A percentile compares a stretch with the other conserved stretches of the same genome.
Conservation (phyloP, 2,113 vertebrate species). For the Erpornis zantholeuca region DNA sequence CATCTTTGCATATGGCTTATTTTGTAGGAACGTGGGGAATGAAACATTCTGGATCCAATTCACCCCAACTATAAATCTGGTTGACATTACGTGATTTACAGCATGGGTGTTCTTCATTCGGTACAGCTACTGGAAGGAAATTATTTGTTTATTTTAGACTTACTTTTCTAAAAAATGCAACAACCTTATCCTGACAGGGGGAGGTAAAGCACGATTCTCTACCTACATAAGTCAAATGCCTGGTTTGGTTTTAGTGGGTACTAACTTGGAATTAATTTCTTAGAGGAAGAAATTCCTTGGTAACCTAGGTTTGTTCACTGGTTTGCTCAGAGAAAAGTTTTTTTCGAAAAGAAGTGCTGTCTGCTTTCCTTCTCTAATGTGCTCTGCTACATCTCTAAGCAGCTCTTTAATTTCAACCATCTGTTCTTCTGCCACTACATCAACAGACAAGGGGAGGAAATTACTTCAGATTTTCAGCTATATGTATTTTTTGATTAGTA, state of each 20-base stretch:
- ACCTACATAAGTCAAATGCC: neutral
- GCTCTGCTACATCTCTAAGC: neutral
- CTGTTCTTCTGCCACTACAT: conserved; percentile 15
- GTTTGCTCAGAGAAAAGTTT: neutral
- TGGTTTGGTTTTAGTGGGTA: neutral
- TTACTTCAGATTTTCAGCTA: conserved; percentile 4
- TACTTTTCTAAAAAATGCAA: neutral
- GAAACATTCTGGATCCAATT: neutral
- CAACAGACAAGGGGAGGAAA: neutral
- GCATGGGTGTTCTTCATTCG: neutral
- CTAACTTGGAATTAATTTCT: neutral
- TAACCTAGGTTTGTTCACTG: neutral
- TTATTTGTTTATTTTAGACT: conserved; percentile 18
- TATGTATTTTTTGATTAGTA: conserved; percentile 15
- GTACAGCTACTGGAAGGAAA: conserved; percentile 37
- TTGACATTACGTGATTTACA: conserved; percentile 16
- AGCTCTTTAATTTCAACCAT: conserved; percentile 22
- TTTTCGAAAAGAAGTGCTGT: neutral
- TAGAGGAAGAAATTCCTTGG: neutral
- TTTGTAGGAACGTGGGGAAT: neutral
- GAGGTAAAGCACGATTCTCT: neutral
- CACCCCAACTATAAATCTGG: neutral
- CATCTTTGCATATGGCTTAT: neutral
- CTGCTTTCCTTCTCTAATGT: neutral
- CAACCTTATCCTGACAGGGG: neutral